Percentiles rank a stretch among this genome's conserved stretches.
These are phyloP conservation scores for Stichopus horrens DNA, from an alignment of 53 echinoderm and acorn worm genomes.

Conservation along the genomic window DNA sequence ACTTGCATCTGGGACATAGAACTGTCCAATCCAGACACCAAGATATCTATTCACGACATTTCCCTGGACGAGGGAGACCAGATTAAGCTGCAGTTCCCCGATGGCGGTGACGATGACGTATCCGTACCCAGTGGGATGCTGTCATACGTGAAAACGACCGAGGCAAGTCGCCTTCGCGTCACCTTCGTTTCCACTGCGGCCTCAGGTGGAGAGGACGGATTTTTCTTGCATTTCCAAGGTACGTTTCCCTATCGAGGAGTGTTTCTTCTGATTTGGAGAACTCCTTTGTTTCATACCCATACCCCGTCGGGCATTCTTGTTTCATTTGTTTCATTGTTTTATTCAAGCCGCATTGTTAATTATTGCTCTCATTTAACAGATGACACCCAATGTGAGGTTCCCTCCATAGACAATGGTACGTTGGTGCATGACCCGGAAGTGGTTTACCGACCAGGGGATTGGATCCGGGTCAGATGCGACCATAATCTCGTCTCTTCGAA, in stretches of 20 bases:
- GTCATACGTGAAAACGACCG: conserved; percentile 6
- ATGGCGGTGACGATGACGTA: neutral
- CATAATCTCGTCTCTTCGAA: neutral
- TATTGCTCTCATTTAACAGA: neutral
- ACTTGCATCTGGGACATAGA: conserved; percentile 38
- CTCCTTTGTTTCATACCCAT: too few relatives aligned
- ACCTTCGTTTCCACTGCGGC: neutral
- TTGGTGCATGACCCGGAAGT: neutral
- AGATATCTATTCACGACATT: neutral
- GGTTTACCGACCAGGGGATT: conserved; percentile 11
- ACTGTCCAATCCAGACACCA: conserved; percentile 17
- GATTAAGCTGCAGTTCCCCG: conserved; percentile 35
- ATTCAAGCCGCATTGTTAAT: too few relatives aligned
- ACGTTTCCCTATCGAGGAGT: neutral
- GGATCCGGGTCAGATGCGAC: conserved; percentile 6
- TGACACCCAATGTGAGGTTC: conserved; percentile 33
- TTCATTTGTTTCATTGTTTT: too few relatives aligned
- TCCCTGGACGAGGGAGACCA: conserved; percentile 37
- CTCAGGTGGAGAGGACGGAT: conserved; percentile 13
- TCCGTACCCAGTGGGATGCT: neutral
- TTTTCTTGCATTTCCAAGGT: conserved; percentile 41
- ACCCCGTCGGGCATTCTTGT: too few relatives aligned
- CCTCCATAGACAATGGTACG: neutral
- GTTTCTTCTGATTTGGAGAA: too few relatives aligned
- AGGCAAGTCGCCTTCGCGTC: neutral